Conservation (phyloP, 2,797 vertebrate genomes). For the Nannoperca obscura region DNA sequence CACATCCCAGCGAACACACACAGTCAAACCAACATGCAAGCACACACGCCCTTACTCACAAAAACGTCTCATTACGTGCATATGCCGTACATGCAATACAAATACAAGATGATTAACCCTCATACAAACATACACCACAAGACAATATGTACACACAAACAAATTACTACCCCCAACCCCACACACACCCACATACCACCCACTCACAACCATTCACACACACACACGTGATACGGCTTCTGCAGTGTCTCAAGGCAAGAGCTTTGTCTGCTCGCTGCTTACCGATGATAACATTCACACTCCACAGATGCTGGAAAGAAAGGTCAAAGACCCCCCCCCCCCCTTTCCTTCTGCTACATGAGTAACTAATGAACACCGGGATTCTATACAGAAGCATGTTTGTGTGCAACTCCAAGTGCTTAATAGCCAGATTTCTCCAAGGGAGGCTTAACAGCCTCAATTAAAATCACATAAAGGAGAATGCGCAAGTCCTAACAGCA, state of each 20-base stretch:
- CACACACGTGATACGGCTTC: slow-evolving; percentile 21
- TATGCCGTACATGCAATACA: background rate
- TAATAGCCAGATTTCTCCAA: slow-evolving; percentile 62
- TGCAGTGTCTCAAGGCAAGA: slow-evolving; percentile 49
- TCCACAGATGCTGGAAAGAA: slow-evolving; percentile 47
- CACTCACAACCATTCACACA: slow-evolving; percentile 5
- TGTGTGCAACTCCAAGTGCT: slow-evolving; percentile 51
- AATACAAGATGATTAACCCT: slow-evolving; percentile 16
- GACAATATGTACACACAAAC: slow-evolving; percentile 24
- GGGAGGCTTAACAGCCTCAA: slow-evolving; percentile 71
- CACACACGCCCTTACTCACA: background rate
- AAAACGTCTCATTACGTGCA: slow-evolving; percentile 8
- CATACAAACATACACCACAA: background rate
- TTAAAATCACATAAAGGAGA: slow-evolving; percentile 77
- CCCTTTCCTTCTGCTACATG: slow-evolving; percentile 5
- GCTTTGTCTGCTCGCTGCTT: slow-evolving; percentile 60
- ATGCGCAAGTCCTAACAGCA: slow-evolving; percentile 49
- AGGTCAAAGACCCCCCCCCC: slow-evolving; percentile 50
- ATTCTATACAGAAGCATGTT: slow-evolving; percentile 46
- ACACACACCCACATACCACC: slow-evolving; percentile 4
- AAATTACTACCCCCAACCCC: background rate
- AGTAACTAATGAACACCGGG: slow-evolving; percentile 40
- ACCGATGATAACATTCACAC: slow-evolving; percentile 75
- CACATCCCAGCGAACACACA: background rate
- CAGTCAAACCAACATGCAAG: background rate